These are phyloP conservation scores for Rhabditophanes sp. DNA, from an alignment of 2,888 invertebrate species.

Conservation along the genomic window DNA sequence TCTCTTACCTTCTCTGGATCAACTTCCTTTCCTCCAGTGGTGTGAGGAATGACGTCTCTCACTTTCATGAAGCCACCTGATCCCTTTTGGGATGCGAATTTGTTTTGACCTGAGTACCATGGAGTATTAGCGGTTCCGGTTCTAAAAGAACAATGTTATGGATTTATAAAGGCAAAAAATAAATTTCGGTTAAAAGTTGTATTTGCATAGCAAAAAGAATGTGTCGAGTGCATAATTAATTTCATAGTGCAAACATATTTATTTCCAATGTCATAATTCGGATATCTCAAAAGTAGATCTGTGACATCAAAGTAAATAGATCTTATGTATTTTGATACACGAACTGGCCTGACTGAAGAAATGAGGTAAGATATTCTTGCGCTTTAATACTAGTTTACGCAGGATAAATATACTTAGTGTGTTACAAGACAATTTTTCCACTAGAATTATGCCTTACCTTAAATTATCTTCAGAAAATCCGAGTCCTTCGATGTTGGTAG, in stretches of 20 bases:
- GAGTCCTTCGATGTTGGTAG: constrained; percentile 39
- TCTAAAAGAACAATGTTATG: constrained; percentile 27
- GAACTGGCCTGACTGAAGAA: too few relatives aligned
- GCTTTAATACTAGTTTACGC: too few relatives aligned
- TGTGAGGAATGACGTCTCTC: constrained; percentile 40
- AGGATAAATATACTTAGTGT: too few relatives aligned
- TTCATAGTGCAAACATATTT: too few relatives aligned
- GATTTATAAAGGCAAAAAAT: constrained; percentile 2
- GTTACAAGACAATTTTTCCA: too few relatives aligned
- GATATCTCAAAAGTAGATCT: too few relatives aligned
- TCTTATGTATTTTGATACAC: too few relatives aligned
- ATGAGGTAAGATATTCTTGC: too few relatives aligned
- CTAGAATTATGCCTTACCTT: constrained; percentile 1
- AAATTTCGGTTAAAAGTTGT: constrained; percentile 5
- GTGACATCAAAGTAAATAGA: too few relatives aligned
- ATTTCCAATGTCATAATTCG: too few relatives aligned
- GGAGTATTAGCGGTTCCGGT: too few relatives aligned
- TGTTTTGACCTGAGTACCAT: constrained; percentile 44
- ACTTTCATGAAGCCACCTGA: constrained; percentile 43
- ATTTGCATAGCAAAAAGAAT: constrained; percentile 3
- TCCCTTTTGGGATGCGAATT: constrained; percentile 42
- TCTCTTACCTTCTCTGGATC: constrained; percentile 6
- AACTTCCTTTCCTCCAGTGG: constrained; percentile 11
- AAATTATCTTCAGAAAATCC: constrained; percentile 18
- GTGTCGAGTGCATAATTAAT: too few relatives aligned